Percentiles rank a stretch among this genome's conserved stretches.
Conservation (phyloP, 2,888 invertebrate species). For the Sycophila texana region DNA sequence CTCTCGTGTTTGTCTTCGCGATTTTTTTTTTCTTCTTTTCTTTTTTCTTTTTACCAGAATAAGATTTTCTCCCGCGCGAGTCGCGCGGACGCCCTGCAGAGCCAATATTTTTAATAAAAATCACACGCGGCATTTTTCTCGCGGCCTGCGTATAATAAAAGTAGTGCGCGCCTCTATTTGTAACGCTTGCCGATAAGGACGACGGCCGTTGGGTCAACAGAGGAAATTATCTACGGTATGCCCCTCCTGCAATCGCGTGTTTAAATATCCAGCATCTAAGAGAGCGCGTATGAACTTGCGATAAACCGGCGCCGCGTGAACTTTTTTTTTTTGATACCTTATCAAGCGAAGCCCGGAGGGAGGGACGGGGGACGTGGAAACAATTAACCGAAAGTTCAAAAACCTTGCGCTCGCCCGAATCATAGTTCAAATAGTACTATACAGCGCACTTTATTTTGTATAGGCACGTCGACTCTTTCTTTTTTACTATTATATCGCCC, state of each 20-base stretch:
- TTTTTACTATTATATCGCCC: constrained; percentile 1
- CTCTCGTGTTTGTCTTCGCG: too few relatives aligned
- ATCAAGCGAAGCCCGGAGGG: neutral
- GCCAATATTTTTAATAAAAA: too few relatives aligned
- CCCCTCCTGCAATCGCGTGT: neutral
- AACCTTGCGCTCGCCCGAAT: constrained; percentile 16
- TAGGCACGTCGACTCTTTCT: neutral
- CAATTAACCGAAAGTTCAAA: constrained; percentile 33
- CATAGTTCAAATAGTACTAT: constrained; percentile 8
- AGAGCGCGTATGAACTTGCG: neutral
- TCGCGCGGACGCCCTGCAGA: too few relatives aligned
- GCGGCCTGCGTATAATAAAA: too few relatives aligned
- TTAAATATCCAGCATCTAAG: neutral
- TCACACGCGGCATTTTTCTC: too few relatives aligned
- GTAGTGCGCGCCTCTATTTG: too few relatives aligned
- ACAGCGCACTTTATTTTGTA: neutral
- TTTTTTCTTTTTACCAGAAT: too few relatives aligned
- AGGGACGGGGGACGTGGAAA: neutral
- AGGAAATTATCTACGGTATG: too few relatives aligned
- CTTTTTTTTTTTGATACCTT: neutral
- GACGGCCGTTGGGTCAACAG: too few relatives aligned
- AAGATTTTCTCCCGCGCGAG: too few relatives aligned
- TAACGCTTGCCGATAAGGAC: too few relatives aligned
- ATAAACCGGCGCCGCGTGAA: constrained; percentile 5
- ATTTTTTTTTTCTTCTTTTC: too few relatives aligned